Base-by-base conservation (phyloP, 2,797 vertebrate species). In the Phataginus tetradactyla region DNA sequence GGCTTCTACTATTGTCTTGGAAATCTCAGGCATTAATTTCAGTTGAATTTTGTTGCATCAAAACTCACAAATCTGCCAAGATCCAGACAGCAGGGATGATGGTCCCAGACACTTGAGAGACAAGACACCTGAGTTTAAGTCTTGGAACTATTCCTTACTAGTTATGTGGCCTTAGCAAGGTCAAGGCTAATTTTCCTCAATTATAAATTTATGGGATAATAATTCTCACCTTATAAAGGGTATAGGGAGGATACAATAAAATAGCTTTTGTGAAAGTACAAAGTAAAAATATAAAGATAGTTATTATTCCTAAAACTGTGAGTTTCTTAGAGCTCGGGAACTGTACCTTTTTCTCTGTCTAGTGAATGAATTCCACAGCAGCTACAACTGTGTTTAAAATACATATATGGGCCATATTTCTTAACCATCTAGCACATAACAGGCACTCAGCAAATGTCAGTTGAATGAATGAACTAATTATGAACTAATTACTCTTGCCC, bases 401-500 rank as follows among this genome's bases (percentile, higher is more conserved):
- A 64, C 7, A 23, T 39, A 80, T 8, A 49, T 10, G 23, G 15
- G 4, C 8, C 86, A 12, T 27, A 42, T 4, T 27, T 74, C 45
- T 66, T 37, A 20, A 75, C 53, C n/a, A 86, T 72, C 15, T 34
- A 51, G 53, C 64, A 86, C 29, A 49, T 45, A 94, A 79, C 51
- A 23, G 63, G 7, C 25, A 79, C 51, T 72, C 77, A 75, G 32
- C 21, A 75, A 92, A 95, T 92, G 68, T 27, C 63, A 81, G 25
- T 14, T n/a, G 53, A 80, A 77, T 49, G 74, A 66, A 88, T 27
- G 72, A 49, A 64, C 39, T 57, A 94, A 84, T 94, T 80, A 86
- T 27, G 72, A 49, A 64, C 39, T 57, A 94, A 84, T 94, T 80
- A 25, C 39, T 88, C 78, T 91, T 89, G 85, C 72, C 63, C 92